A percentile compares a stretch with the other conserved stretches of the same genome.
Conservation (phyloP, 2,797 vertebrate species). For the Valencia hispanica region DNA sequence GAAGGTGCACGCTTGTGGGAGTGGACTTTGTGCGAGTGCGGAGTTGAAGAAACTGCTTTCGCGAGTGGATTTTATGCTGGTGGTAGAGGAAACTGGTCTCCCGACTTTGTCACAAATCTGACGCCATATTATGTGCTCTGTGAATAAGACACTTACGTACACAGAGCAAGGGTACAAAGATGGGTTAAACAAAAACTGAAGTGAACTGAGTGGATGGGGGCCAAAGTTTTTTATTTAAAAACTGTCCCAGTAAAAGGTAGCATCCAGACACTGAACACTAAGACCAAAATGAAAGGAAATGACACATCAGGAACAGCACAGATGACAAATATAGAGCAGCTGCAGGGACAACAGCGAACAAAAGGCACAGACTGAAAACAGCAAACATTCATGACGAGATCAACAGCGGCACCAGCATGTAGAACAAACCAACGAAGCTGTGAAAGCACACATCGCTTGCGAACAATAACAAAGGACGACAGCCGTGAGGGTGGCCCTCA, state of each 20-base stretch:
- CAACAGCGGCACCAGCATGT: conserved; percentile 14
- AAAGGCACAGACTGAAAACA: conserved; percentile 15
- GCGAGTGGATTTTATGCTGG: no score
- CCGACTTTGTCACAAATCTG: no score
- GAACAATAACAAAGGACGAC: conserved; percentile 38
- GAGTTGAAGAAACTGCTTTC: no score
- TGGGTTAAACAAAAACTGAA: background rate
- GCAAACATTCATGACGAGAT: conserved; percentile 9
- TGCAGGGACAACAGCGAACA: conserved; percentile 5
- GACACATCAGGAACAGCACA: background rate
- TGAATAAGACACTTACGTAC: background rate
- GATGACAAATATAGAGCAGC: conserved; percentile 16
- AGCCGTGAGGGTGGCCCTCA: conserved; percentile 33
- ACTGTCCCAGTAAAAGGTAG: background rate
- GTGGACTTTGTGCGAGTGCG: no score
- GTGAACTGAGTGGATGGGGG: background rate
- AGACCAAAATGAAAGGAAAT: background rate
- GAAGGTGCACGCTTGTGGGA: no score
- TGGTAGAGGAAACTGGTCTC: no score
- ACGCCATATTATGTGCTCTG: background rate
- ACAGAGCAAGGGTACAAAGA: background rate
- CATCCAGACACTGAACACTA: background rate
- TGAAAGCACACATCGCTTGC: conserved; percentile 25
- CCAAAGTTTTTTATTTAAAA: background rate
- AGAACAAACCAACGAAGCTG: conserved; percentile 24